phyloP scores from a whole-genome alignment of 64 coral and sea anemone species.

The Catalaphyllia jardinei region DNA sequence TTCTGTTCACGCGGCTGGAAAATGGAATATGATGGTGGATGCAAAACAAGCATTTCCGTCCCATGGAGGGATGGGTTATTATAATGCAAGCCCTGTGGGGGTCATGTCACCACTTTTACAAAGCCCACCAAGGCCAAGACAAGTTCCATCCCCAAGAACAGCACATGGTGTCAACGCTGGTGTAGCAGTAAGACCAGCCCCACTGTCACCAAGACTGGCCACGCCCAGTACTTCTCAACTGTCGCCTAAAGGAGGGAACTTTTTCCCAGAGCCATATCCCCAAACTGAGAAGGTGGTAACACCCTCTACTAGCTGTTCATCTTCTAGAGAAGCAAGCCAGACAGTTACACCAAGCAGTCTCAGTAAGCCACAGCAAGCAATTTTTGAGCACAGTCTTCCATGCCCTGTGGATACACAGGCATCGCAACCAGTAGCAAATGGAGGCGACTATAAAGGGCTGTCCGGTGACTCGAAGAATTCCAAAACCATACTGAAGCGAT shows the following conservation, averaged over 20 bases:
- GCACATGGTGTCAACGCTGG: not conserved
- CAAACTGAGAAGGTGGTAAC: not conserved
- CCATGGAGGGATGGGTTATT: constrained; percentile 14
- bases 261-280: not conserved
- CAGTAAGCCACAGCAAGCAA: not conserved
- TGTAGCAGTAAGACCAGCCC: not conserved
- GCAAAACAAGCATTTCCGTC: not conserved
- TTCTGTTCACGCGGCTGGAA: not conserved
- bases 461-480: constrained; percentile 1
- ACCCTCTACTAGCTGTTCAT: not conserved
- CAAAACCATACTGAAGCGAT: constrained; percentile 72
- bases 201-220: not conserved
- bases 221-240: not conserved
- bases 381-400: not conserved
- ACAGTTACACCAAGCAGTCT: not conserved
- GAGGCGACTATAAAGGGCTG: not conserved
- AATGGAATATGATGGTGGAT: not conserved
- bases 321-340: not conserved
- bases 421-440: not conserved
- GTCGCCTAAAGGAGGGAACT: not conserved
- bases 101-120: not conserved
- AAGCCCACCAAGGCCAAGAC: not conserved
- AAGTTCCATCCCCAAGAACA: not conserved
- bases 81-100: not conserved
- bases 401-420: not conserved